A percentile compares a stretch with the other conserved stretches of the same genome.
phyloP scores from a whole-genome alignment of 2,888 invertebrate species.

The Acholoe squamosa region DNA sequence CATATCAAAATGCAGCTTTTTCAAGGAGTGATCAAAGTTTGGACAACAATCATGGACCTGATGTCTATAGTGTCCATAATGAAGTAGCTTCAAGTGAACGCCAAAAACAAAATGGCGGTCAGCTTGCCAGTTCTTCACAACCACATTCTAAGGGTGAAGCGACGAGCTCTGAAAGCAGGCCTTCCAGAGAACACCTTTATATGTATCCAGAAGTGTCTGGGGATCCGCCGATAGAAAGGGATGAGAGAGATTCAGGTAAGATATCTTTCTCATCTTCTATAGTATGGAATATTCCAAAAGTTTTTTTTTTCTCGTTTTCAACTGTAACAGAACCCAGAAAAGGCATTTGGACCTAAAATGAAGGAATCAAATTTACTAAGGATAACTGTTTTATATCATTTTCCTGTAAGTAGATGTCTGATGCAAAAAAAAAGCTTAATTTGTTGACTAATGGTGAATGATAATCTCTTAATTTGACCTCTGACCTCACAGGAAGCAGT shows the following conservation, averaged over 20 bases:
- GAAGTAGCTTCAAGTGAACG: not conserved
- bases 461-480: not conserved
- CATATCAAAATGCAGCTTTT: not conserved
- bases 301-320: no score
- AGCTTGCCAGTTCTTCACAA: not conserved
- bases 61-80: not conserved
- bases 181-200: not conserved
- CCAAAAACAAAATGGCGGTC: not conserved
- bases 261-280: no score
- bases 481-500: conserved; percentile 52
- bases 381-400: no score
- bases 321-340: no score
- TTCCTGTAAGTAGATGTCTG: no score
- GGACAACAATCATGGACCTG: not conserved
- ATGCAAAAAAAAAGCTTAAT: no score
- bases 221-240: not conserved
- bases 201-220: not conserved
- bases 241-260: conserved; percentile 1
- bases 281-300: no score
- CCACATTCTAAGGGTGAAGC: not conserved
- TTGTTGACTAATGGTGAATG: no score
- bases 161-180: not conserved
- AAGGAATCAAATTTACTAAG: no score
- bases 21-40: not conserved
- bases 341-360: no score